Percentiles rank a stretch among this genome's conserved stretches.
Conservation (phyloP, 2,113 vertebrate genomes). For the Chascanopsetta lugubris region DNA sequence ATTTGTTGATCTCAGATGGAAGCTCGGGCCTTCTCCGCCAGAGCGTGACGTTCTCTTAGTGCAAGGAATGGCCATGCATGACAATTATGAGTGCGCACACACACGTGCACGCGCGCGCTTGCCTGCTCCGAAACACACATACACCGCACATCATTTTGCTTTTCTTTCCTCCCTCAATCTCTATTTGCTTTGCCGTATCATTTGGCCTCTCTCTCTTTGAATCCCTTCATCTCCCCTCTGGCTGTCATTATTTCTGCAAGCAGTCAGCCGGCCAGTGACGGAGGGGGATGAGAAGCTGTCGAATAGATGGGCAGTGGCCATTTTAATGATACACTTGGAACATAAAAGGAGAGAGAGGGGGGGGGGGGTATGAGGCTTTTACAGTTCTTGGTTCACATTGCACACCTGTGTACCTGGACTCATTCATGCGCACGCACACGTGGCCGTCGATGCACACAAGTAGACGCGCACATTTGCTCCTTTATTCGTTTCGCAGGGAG, state of each 20-base stretch:
- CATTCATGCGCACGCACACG: constrained; percentile 14
- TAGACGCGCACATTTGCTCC: constrained; percentile 22
- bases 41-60: constrained; percentile 90
- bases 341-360: constrained; percentile 41
- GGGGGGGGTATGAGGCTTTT: constrained; percentile 28
- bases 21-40: constrained; percentile 91
- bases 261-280: constrained; percentile 42
- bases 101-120: constrained; percentile 26
- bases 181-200: not conserved
- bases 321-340: constrained; percentile 60
- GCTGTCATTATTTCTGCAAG: constrained; percentile 39
- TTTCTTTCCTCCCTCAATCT: constrained; percentile 1
- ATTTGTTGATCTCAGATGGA: constrained; percentile 95
- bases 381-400: constrained; percentile 24
- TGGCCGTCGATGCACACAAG: constrained; percentile 10
- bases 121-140: constrained; percentile 2
- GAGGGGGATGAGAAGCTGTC: constrained; percentile 15
- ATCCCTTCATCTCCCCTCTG: constrained; percentile 39
- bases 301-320: constrained; percentile 27
- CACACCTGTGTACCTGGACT: constrained; percentile 28
- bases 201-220: constrained; percentile 33
- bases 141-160: constrained; percentile 7
- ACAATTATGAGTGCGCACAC: constrained; percentile 85
- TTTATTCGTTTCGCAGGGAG: constrained; percentile 30
- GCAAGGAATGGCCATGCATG: constrained; percentile 89